Base-by-base conservation (phyloP, 2,888 invertebrate genomes). In the Pandemis heparana region DNA sequence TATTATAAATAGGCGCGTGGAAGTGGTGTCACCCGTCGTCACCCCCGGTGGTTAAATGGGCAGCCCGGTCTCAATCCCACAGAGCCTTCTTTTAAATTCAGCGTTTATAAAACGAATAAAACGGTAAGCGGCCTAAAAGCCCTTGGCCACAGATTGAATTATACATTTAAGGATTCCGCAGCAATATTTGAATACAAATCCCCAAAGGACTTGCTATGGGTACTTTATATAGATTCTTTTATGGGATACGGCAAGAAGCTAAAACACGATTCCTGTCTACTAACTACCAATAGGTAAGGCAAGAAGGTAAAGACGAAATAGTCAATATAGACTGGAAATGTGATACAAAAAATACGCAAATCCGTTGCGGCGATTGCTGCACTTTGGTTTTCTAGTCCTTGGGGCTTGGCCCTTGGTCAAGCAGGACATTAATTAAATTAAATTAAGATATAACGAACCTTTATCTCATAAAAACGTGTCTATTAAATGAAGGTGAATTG, bases 121-220 rank as follows among this genome's bases (percentile, higher is more conserved):
- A 66, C 61, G 62, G 62, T 56, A 53, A 38, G 71, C 71, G 62
- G 53, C 67, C 62, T 72, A 72, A 72, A 72, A 72, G 72, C 72
- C 41, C 51, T 9, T 67, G 16, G 38, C 53, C 39, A 18, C 71
- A 67, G 53, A 67, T 62, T 67, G 62, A 53, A 56, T 39, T 51
- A 41, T 41, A 66, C 53, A 51, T 43, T 71, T 46, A 41, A 39
- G 53, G 53, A 51, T 62, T 67, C 46, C 43, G 53, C 43, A 62
- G 38, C 43, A 61, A 43, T 18, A 71, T 62, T 62, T 56, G 56
- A 56, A 23, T 56, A 56, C 56, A 56, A 56, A 56, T 56, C 56
- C 23, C 23, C 4, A 56, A 56, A 56, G 56, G 23, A 5, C 5
- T 56, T 18, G 23, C 56, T 23, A 23, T 18, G 53, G 48, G 48